A percentile compares a stretch with the other conserved stretches of the same genome.
These are phyloP conservation scores for Dastarcus helophoroides DNA, from an alignment of 2,888 invertebrate genomes.

Conservation along the genomic window DNA sequence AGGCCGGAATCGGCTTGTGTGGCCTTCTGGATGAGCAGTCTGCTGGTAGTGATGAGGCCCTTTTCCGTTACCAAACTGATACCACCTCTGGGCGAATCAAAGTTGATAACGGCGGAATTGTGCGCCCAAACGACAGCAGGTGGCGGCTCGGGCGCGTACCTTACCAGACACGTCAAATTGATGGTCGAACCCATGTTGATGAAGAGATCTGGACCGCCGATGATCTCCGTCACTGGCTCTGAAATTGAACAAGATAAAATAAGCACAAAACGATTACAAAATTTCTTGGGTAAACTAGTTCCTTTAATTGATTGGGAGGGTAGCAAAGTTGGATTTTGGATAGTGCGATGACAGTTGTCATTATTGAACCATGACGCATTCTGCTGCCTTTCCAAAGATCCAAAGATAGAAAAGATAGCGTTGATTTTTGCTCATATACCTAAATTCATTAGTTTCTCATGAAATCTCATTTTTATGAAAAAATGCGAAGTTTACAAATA, in stretches of 20 bases:
- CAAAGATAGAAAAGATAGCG: too few species aligned
- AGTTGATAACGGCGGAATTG: constrained; percentile 74
- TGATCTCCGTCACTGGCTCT: constrained; percentile 75
- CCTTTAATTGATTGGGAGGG: too few species aligned
- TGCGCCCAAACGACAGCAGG: constrained; percentile 77
- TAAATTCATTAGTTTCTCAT: too few species aligned
- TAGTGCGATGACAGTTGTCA: too few species aligned
- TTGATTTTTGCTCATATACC: too few species aligned
- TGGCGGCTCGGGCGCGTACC: constrained; percentile 75
- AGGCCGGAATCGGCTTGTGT: constrained; percentile 68
- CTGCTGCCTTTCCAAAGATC: too few species aligned
- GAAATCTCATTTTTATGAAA: too few species aligned
- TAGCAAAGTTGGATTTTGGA: too few species aligned
- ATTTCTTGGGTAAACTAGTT: too few species aligned
- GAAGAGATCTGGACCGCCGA: constrained; percentile 71
- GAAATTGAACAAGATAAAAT: constrained; percentile 31
- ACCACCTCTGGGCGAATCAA: constrained; percentile 80
- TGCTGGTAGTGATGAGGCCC: constrained; percentile 70
- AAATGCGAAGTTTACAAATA: too few species aligned
- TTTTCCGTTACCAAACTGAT: constrained; percentile 81
- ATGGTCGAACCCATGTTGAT: constrained; percentile 82
- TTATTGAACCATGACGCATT: too few species aligned
- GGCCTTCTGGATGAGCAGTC: constrained; percentile 72
- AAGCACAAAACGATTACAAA: too few species aligned
- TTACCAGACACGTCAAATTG: constrained; percentile 76